Evolutionary conservation across 2,113 vertebrate species (phyloP).

Genomic region (Furnarius figulus): DNA sequence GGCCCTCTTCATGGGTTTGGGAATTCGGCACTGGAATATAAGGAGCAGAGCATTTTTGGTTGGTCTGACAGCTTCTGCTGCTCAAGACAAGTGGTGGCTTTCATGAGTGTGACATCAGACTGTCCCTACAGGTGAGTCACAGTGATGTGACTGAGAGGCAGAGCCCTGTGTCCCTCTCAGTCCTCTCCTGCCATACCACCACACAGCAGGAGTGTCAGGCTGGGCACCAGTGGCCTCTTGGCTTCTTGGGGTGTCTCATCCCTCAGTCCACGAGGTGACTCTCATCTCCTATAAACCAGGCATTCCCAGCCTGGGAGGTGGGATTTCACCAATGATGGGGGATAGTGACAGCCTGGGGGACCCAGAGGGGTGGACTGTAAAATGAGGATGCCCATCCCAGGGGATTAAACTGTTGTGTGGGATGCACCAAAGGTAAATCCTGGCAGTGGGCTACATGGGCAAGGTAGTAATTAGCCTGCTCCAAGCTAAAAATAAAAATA

Average conservation of each 20-base stretch:
- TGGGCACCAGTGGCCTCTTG: rapidly evolving
- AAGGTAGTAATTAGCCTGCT: neutral
- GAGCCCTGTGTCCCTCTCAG: neutral
- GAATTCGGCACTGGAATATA: neutral
- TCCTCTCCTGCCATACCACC: neutral
- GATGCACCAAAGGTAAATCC: neutral
- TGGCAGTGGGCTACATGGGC: neutral
- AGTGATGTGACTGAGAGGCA: neutral
- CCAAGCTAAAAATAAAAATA: neutral
- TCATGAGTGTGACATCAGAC: neutral
- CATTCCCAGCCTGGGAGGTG: neutral
- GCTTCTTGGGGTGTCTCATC: neutral
- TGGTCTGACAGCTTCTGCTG: neutral
- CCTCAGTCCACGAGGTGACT: neutral
- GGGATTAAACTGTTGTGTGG: neutral
- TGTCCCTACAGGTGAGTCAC: rapidly evolving
- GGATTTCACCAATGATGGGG: neutral
- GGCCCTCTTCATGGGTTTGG: neutral
- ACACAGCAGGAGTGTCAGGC: neutral
- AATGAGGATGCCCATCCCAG: neutral
- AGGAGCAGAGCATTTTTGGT: neutral
- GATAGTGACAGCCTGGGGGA: no score
- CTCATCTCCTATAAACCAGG: neutral
- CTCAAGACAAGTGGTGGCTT: neutral
- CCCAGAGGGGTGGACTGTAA: rapidly evolving